phyloP scores from a whole-genome alignment of 2,113 vertebrate genomes.

The Chlamydotis undulata region DNA sequence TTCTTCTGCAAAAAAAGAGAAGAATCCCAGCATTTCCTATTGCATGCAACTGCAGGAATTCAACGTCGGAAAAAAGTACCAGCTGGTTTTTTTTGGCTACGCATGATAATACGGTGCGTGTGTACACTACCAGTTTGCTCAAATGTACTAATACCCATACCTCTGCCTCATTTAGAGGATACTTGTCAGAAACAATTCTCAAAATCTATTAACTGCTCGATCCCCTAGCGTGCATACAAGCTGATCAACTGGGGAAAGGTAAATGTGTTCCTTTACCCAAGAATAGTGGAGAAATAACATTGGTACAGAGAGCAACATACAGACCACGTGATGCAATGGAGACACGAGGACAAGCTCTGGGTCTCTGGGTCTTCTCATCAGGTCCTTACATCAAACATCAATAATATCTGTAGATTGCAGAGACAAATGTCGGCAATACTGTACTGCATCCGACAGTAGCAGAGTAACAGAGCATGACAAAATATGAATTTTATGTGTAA shows the following conservation, averaged over 20 bases:
- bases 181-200: background rate
- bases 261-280: background rate
- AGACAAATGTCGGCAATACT: background rate
- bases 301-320: background rate
- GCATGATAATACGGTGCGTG: rapidly evolving
- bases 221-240: background rate
- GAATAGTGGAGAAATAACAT: background rate
- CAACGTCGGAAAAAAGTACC: background rate
- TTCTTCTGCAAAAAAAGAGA: background rate
- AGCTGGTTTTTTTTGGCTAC: background rate
- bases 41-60: background rate
- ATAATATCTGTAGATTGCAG: background rate
- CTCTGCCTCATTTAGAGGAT: background rate
- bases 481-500: background rate
- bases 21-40: background rate
- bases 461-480: background rate
- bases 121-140: background rate
- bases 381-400: background rate
- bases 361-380: background rate
- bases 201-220: background rate
- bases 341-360: background rate
- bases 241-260: background rate
- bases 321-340: background rate
- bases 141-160: background rate
- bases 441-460: background rate